phyloP scores from a whole-genome alignment of 2,888 invertebrate species.

The Byasa hedistus region DNA sequence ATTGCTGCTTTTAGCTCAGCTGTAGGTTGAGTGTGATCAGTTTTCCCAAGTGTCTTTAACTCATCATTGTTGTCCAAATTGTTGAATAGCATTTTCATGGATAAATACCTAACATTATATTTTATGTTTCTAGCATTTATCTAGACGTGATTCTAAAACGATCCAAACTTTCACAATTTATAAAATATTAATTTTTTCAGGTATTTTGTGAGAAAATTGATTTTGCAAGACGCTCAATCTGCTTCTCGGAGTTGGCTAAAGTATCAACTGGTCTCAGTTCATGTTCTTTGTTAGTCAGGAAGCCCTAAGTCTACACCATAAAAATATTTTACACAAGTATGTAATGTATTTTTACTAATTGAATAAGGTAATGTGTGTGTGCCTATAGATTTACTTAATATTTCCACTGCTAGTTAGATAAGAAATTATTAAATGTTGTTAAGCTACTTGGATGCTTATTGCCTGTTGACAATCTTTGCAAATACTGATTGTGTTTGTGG shows the following conservation, averaged over 20 bases:
- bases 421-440: constrained; percentile 14
- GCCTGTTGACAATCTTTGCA: background rate
- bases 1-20: too few species aligned
- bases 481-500: background rate
- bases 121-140: too few species aligned
- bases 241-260: constrained; percentile 89
- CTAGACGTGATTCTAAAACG: background rate
- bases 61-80: too few species aligned
- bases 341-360: background rate
- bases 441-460: constrained; percentile 1
- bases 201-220: constrained; percentile 92
- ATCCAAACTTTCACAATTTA: background rate
- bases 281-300: constrained; percentile 86
- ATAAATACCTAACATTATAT: too few species aligned
- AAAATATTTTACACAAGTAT: background rate
- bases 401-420: constrained; percentile 7
- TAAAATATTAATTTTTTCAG: too few species aligned
- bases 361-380: constrained; percentile 9
- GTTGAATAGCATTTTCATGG: too few species aligned
- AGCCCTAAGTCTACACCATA: constrained; percentile 38
- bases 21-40: too few species aligned
- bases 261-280: constrained; percentile 89
- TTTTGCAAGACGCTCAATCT: constrained; percentile 88
- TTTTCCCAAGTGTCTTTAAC: too few species aligned
- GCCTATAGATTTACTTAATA: constrained; percentile 25